Evolutionary conservation across 2,113 vertebrate species (phyloP).

Genomic region (Macrotus californicus): DNA sequence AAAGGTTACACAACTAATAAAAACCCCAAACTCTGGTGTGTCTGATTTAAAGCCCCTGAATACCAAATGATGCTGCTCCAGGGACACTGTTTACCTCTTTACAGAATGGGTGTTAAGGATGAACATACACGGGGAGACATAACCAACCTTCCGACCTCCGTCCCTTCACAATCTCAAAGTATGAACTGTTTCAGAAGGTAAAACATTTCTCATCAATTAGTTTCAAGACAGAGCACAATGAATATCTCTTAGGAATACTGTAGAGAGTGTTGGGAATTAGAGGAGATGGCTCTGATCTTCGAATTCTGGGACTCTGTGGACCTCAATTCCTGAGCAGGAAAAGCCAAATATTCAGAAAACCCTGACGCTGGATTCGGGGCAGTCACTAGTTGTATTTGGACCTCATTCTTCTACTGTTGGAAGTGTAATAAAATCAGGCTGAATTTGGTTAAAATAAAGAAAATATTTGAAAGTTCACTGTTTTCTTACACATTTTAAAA

Average conservation of each 20-base stretch:
- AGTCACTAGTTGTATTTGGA: not conserved
- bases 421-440: not conserved
- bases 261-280: not conserved
- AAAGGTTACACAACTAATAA: not conserved
- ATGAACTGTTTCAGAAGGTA: not conserved
- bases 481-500: not conserved
- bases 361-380: not conserved
- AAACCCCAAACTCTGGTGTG: not conserved
- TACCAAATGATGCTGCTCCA: not conserved
- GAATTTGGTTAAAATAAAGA: conserved; percentile 28
- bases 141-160: not conserved
- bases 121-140: not conserved
- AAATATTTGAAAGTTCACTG: not conserved
- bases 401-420: not conserved
- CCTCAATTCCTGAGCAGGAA: not conserved
- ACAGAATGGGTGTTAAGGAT: not conserved
- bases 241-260: not conserved
- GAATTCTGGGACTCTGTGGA: not conserved
- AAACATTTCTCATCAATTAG: not conserved
- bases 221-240: not conserved
- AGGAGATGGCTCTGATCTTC: not conserved
- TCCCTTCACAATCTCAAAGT: not conserved
- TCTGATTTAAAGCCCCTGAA: not conserved
- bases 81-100: not conserved
- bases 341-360: not conserved